Evolutionary conservation across 2,797 vertebrate species (phyloP), one percentile per base, ranked within the genome.

Genomic region (Jordanella pulchra): DNA sequence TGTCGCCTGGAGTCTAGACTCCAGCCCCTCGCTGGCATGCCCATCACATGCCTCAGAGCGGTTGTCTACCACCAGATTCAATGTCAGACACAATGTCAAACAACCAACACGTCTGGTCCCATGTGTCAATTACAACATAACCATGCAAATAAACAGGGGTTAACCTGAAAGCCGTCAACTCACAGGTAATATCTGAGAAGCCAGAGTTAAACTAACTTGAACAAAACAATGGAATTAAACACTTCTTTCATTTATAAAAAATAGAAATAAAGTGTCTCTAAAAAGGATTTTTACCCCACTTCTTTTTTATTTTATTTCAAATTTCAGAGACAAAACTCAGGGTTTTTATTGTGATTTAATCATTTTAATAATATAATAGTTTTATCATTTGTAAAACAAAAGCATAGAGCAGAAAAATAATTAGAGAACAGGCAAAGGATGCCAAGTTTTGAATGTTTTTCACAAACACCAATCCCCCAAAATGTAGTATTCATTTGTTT

Each of bases 41-140:
- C 84, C 89, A 91, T 90, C 91, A 85, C 87, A 91, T 91, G 90
- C 89, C 90, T 91, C 84, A 84, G 84, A 93, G 92, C 88, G 50
- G 1, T 84, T 80, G 83, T 91, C 90, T 90, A 85, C 81, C 75
- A 45, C 84, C 72, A 67, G 50, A 89, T 83, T 87, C 90, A 93
- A 91, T 93, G 92, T 93, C 92, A 93, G 91, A 89, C 90, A 83
- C 90, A 93, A 92, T 91, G 92, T 93, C 92, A 92, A 82, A 91
- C 73, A 84, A 82, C 76, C 85, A 86, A 82, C 86, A 76, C 48
- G 65, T 91, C 84, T 75, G 27, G 86, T 77, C 65, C 82, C 60
- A 81, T 47, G 80, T 84, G 88, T 88, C 90, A 89, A 92, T 93
- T 89, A 89, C 80, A 80, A 60, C 82, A 87, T 84, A 85, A 81